Percentiles rank a stretch among this genome's conserved stretches.
Conservation (phyloP, 2,888 invertebrate genomes). For the Notodonta dromedarius region DNA sequence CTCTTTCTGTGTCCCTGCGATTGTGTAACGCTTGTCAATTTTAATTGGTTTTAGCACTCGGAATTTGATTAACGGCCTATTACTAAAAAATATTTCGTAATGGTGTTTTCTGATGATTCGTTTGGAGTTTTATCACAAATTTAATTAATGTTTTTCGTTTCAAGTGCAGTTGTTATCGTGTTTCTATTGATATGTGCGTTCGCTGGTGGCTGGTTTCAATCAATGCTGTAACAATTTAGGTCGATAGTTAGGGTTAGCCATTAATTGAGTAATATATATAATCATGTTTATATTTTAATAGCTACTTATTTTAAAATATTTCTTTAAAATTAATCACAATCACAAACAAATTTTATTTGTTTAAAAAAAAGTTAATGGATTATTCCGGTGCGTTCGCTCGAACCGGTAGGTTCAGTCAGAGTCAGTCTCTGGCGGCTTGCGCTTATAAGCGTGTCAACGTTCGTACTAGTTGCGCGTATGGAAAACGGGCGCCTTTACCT, state of each 20-base stretch:
- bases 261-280: neutral
- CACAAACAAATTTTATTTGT: no score
- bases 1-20: slow-evolving; percentile 50
- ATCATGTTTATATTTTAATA: no score
- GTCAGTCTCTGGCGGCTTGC: no score
- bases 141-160: slow-evolving; percentile 62
- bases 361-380: no score
- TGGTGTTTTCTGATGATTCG: slow-evolving; percentile 22
- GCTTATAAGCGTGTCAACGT: no score
- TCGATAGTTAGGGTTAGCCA: slow-evolving; percentile 38
- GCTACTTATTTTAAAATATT: no score
- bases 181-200: slow-evolving; percentile 48
- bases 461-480: no score
- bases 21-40: slow-evolving; percentile 62
- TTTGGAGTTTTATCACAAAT: slow-evolving; percentile 42
- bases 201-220: slow-evolving; percentile 48
- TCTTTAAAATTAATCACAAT: no score
- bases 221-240: slow-evolving; percentile 62
- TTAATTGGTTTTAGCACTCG: slow-evolving; percentile 70
- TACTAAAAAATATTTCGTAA: slow-evolving; percentile 35
- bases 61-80: slow-evolving; percentile 40
- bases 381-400: no score
- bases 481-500: no score
- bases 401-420: no score
- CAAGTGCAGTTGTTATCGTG: slow-evolving; percentile 53